A percentile compares a stretch with the other conserved stretches of the same genome.
Conservation (phyloP, 2,113 vertebrate species). For the Lepidothrix coronata region DNA sequence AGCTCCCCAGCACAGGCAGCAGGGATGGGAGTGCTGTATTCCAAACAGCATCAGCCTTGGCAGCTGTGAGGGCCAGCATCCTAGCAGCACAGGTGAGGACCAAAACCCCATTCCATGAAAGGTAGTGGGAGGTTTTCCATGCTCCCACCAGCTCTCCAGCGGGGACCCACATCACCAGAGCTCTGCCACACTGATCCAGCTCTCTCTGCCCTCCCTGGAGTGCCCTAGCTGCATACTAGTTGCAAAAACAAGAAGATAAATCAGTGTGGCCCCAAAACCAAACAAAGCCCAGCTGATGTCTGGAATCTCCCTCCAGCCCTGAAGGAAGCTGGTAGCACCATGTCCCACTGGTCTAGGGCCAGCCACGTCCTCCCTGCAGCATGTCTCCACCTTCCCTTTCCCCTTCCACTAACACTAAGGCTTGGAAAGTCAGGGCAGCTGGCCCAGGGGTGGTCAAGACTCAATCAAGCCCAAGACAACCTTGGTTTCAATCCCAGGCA, state of each 20-base stretch:
- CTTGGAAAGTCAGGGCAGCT: not conserved
- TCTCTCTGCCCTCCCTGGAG: not conserved
- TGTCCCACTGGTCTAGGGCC: not conserved
- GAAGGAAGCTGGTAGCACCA: not conserved
- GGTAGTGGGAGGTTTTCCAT: not conserved
- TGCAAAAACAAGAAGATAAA: not conserved
- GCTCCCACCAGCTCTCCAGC: not conserved
- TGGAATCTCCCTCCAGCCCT: not conserved
- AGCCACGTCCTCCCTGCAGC: not conserved
- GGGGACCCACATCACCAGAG: fast-evolving
- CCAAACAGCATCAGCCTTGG: not conserved
- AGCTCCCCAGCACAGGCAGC: fast-evolving
- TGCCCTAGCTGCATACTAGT: not conserved
- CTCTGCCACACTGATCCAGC: not conserved
- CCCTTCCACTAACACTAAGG: not conserved
- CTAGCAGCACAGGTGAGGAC: not conserved
- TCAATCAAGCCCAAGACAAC: not conserved
- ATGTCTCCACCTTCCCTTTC: not conserved
- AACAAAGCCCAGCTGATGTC: not conserved
- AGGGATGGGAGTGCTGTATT: fast-evolving
- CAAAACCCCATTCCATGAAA: not conserved
- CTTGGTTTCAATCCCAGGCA: not conserved
- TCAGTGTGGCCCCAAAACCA: fast-evolving
- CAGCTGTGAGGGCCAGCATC: not conserved
- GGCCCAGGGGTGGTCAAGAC: not conserved